Conservation (phyloP, 2,888 invertebrate species). For the Polymixis lichenea region DNA sequence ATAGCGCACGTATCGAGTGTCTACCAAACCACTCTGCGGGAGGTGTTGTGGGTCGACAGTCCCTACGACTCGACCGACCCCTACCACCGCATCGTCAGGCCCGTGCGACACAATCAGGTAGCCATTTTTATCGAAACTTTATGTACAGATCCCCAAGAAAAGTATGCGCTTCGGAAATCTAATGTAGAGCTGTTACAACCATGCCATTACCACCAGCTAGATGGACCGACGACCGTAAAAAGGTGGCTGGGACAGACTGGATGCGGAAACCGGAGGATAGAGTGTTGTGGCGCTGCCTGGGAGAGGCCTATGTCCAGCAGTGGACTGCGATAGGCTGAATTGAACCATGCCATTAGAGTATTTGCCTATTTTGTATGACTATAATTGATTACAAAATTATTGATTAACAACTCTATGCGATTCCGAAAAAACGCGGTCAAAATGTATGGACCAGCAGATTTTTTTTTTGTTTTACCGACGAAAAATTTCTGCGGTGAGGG, state of each 20-base stretch:
- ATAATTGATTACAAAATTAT: not conserved
- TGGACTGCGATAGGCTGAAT: no score
- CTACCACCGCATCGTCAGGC: conserved; percentile 61
- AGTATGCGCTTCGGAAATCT: not conserved
- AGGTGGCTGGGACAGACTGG: no score
- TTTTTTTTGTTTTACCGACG: no score
- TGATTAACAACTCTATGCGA: not conserved
- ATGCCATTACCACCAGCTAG: no score
- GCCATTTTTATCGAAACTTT: not conserved
- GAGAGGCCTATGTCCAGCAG: no score
- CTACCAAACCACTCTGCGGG: conserved; percentile 75
- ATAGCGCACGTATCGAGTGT: conserved; percentile 73
- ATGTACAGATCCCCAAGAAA: not conserved
- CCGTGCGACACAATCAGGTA: conserved; percentile 43
- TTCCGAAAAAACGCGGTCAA: no score
- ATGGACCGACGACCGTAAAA: no score
- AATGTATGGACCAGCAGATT: no score
- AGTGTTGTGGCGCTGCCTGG: no score
- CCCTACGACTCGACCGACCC: conserved; percentile 70
- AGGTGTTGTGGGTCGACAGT: conserved; percentile 81
- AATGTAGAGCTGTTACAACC: not conserved
- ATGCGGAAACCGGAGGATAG: no score
- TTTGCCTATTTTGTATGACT: not conserved
- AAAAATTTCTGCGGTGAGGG: no score
- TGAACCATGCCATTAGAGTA: not conserved